Evolutionary conservation across 2,797 vertebrate genomes (phyloP).

Genomic region (Sebastes elongatus): DNA sequence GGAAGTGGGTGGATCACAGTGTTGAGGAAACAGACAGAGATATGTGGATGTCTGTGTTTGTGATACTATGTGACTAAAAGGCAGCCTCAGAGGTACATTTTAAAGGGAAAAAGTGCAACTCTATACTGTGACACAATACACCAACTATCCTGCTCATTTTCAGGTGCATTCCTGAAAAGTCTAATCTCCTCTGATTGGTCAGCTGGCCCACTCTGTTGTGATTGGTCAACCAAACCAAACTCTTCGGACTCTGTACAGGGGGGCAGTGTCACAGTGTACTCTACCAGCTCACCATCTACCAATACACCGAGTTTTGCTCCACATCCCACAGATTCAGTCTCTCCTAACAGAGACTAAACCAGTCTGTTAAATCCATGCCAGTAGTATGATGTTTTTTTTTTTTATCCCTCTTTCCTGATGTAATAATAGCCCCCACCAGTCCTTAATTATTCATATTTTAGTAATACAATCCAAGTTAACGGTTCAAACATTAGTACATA

Average conservation of each 20-base stretch:
- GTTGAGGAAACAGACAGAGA: neutral
- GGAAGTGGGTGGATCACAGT: neutral
- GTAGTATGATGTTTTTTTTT: slow-evolving; percentile 17
- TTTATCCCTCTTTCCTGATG: slow-evolving; percentile 39
- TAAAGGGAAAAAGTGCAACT: neutral
- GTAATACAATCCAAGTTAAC: slow-evolving; percentile 83
- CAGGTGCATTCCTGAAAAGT: too few species aligned
- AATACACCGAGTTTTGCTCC: neutral
- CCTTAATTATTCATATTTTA: slow-evolving; percentile 85
- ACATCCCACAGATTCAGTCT: neutral
- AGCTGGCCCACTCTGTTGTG: too few species aligned
- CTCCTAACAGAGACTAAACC: neutral
- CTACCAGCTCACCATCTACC: neutral
- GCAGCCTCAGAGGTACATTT: neutral
- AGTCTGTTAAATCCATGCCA: slow-evolving; percentile 17
- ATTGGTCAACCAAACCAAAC: too few species aligned
- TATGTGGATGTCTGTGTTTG: neutral
- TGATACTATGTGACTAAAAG: neutral
- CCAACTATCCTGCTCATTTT: too few species aligned
- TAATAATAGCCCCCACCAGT: slow-evolving; percentile 77
- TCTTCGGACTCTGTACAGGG: too few species aligned
- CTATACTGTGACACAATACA: too few species aligned
- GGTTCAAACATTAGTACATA: slow-evolving; percentile 85
- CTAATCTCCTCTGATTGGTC: too few species aligned
- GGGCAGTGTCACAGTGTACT: neutral